Base-by-base conservation (phyloP, 1,140 invertebrate species). In the Zaprionus tsacasi region DNA sequence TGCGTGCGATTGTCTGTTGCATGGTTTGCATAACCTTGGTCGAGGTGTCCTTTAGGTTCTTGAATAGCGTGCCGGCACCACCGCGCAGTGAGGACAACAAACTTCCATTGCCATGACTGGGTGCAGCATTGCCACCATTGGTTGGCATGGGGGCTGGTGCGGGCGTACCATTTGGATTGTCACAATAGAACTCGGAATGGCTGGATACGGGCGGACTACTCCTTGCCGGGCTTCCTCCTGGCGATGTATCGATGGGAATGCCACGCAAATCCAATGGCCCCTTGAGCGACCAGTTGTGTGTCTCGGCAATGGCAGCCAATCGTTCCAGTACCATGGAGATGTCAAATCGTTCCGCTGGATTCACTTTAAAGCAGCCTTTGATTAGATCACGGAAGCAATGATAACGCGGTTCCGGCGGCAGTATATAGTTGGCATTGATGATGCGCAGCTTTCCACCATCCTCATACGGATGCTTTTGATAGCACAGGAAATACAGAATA, bases 1-100 rank as follows among this genome's bases (percentile, higher is more conserved):
- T 95, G 69, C 97, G 95, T 48, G 96, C 96, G 93, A 99, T 98
- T 55, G 96, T 96, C 83, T 98, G 97, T 92, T 98, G 98, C 55
- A 99, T 97, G 33, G 98, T 97, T 91, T 99, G 97, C 95, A 99
- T 98, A 13, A 99, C 97, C 95, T 98, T 99, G 15, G 96, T 96
- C 7, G 98, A 99, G 1, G 98, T 99, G 89, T 99, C 98, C 92
- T 98, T 99, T 13, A 99, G 94, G 92, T 99, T 99, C 80, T 98
- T 98, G 48, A 99, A 93, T 77, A 98, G 96, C 83, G 95, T 97
- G 15, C 96, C 97, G 36, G 97, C 96, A 52, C 96, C 97, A 30
- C 97, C 97, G 82, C 95, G 95, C 4, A 98, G 93, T 0, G 96
- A 97, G 11, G 96, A 97, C 83, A 98, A 97, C 12, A 98, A 90